These are phyloP conservation scores for Crypturellus tataupa DNA, from an alignment of 2,797 vertebrate species.

Conservation along the genomic window DNA sequence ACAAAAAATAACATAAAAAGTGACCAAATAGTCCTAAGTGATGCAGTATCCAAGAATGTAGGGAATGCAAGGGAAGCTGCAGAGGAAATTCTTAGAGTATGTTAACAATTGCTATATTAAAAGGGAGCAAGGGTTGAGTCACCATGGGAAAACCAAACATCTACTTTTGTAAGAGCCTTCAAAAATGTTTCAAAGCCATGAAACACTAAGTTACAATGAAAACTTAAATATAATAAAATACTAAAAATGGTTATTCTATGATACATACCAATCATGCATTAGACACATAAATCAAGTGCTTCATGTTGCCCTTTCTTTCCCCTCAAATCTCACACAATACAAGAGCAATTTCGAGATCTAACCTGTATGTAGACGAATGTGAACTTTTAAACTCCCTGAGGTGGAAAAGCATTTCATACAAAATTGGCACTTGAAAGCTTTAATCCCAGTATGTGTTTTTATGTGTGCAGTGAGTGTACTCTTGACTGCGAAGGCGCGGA, in stretches of 20 bases:
- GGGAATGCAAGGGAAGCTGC: background rate
- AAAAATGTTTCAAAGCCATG: background rate
- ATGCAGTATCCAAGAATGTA: background rate
- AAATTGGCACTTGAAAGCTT: constrained; percentile 95
- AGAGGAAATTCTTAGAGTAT: background rate
- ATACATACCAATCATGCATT: accelerated
- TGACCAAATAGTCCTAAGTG: background rate
- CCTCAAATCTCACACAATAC: background rate
- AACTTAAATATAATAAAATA: background rate
- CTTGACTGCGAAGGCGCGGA: constrained; percentile 97
- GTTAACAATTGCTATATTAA: accelerated
- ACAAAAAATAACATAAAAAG: background rate
- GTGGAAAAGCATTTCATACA: constrained; percentile 99
- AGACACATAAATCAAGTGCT: background rate
- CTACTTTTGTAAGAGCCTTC: background rate
- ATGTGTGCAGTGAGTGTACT: constrained; percentile 98
- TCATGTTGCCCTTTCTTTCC: background rate
- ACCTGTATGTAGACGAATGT: constrained; percentile 98
- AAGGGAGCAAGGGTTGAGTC: background rate
- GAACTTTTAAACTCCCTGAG: constrained; percentile 98
- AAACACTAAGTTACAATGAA: background rate
- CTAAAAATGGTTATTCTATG: background rate
- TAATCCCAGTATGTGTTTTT: constrained; percentile 97
- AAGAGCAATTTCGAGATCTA: background rate
- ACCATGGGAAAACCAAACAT: background rate